phyloP scores from a whole-genome alignment of 2,113 vertebrate genomes.

The Dendrocopos noguchii region DNA sequence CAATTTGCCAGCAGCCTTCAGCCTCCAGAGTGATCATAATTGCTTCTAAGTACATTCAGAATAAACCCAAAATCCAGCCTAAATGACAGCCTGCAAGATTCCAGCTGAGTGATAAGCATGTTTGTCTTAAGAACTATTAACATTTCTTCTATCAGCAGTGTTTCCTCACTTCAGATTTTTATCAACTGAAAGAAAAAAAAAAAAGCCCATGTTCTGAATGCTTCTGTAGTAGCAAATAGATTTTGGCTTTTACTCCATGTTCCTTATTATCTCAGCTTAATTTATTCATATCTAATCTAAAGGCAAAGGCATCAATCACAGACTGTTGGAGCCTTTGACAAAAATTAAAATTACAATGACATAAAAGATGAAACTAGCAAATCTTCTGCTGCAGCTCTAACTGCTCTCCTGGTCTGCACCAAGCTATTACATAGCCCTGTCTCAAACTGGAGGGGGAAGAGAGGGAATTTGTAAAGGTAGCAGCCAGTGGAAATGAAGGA shows the following conservation, averaged over 20 bases:
- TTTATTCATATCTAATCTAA: constrained; percentile 12
- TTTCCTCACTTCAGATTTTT: constrained; percentile 34
- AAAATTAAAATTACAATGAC: background rate
- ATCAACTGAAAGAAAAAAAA: background rate
- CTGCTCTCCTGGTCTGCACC: background rate
- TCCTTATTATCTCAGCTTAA: background rate
- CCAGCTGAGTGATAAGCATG: background rate
- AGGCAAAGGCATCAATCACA: background rate
- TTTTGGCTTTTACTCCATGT: background rate
- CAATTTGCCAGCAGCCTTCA: background rate
- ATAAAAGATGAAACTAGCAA: background rate
- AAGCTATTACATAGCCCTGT: background rate
- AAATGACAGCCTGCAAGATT: background rate
- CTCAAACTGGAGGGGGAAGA: background rate
- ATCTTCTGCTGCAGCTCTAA: background rate
- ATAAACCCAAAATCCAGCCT: background rate
- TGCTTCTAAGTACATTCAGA: constrained; percentile 2
- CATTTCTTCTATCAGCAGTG: background rate
- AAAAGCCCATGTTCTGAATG: background rate
- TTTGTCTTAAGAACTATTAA: background rate
- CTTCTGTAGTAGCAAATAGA: background rate
- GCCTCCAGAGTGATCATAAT: background rate
- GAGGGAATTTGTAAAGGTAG: background rate
- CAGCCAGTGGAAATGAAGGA: background rate
- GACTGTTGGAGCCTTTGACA: background rate